A percentile compares a stretch with the other conserved stretches of the same genome.
phyloP scores from a whole-genome alignment of 2,888 invertebrate species.

The Hirudinaria manillensis region DNA sequence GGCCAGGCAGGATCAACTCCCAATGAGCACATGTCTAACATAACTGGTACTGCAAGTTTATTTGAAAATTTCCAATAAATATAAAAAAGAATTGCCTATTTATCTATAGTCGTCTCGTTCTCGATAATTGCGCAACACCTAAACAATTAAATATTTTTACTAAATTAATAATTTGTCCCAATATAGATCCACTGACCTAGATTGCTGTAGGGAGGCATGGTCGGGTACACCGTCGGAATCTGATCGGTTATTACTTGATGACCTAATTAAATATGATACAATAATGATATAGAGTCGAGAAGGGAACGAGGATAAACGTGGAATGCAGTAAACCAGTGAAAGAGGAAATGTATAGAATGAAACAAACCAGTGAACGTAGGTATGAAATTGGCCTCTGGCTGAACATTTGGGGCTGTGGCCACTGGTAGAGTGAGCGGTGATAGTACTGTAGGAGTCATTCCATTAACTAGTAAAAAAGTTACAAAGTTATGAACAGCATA shows the following conservation, averaged over 20 bases:
- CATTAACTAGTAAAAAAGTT: background rate
- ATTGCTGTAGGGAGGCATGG: slow-evolving; percentile 21
- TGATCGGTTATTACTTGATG: slow-evolving; percentile 7
- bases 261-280: background rate
- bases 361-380: slow-evolving; percentile 8
- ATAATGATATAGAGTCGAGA: too few relatives aligned
- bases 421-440: slow-evolving; percentile 2
- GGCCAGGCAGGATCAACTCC: slow-evolving; percentile 7
- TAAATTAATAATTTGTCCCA: background rate
- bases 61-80: too few relatives aligned
- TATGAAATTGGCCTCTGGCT: background rate
- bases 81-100: background rate
- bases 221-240: slow-evolving; percentile 10
- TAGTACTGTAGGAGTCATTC: slow-evolving; percentile 9
- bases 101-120: background rate
- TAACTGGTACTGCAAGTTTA: slow-evolving; percentile 3
- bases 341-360: background rate
- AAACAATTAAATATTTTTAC: background rate
- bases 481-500: background rate
- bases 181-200: slow-evolving; percentile 16
- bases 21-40: slow-evolving; percentile 13
- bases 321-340: too few relatives aligned
- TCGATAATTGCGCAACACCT: background rate
- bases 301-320: too few relatives aligned
- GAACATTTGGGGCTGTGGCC: background rate